Base-by-base conservation (phyloP, 2,113 vertebrate genomes). In the Pycnonotus jocosus region DNA sequence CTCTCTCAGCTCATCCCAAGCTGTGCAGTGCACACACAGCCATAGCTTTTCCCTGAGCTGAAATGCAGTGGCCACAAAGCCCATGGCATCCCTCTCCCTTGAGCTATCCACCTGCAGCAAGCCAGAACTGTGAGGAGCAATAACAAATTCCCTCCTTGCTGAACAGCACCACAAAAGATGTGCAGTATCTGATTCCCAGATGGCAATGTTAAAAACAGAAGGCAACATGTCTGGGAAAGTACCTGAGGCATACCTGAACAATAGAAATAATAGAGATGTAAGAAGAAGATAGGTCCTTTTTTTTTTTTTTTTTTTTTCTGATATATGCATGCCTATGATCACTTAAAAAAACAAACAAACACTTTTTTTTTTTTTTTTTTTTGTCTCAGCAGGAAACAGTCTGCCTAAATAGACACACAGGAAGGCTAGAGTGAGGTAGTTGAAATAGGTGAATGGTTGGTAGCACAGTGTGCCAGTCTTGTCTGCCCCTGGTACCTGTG, bases 241-340 rank as follows among this genome's bases (percentile, higher is more conserved):
- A 96, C 96, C 96, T 1, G 78, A 90, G 96, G 95, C 96, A 92
- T 93, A 95, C 78, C 70, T 87, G 93, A 96, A 96, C 95, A 97
- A 97, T 96, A 94, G 92, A 62, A 97, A 92, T 94, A 96, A 93
- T 96, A 95, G 92, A 96, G 95, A 97, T 97, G 86, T 89, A 79
- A 93, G 86, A 60, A 87, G 56, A 54, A 95, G 95, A 96, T 95
- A 95, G 56, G 37, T 65, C 15, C 28, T 94, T 94, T 93, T 11
- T 92, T 88, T 95, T 88, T 62, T 88, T 94, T 94, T 93, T 11
- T 92, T 88, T 95, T 88, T 62, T 88, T 38, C 44, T 94, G 72
- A 92, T 92, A 47, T 93, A 93, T 92, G 92, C 90, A 70, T 94
- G 64, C 86, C 64, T 92, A 25, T 86, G 92, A 93, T 95, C 58